These are phyloP conservation scores for Meiosimyza decipiens DNA, from an alignment of 2,888 invertebrate genomes.

Conservation along the genomic window DNA sequence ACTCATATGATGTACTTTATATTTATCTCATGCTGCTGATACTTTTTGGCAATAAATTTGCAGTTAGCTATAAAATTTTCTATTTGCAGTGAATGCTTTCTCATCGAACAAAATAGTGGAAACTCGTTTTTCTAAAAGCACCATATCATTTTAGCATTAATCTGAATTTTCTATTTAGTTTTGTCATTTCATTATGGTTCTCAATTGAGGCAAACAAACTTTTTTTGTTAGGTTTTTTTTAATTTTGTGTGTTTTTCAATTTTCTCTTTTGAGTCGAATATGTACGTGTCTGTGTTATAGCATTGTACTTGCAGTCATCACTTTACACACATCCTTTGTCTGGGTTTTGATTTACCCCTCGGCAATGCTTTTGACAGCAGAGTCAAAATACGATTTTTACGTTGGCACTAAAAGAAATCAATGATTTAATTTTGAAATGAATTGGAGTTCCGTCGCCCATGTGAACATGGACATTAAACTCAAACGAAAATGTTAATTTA, in stretches of 20 bases:
- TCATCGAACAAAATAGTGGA: neutral
- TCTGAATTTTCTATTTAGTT: neutral
- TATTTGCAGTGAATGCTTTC: neutral
- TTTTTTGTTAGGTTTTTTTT: neutral
- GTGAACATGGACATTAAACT: too few species aligned
- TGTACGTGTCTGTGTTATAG: too few species aligned
- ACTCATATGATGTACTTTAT: too few species aligned
- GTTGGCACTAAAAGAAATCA: too few species aligned
- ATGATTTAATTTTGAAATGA: too few species aligned
- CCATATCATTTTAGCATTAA: neutral
- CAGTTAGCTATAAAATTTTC: neutral
- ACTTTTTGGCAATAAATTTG: neutral
- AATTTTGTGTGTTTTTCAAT: neutral
- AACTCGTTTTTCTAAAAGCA: too few species aligned
- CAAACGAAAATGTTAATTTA: too few species aligned
- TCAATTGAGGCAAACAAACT: neutral
- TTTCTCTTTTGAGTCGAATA: neutral
- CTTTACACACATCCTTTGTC: slow-evolving; percentile 1
- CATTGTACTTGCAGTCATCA: neutral
- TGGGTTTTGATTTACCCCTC: neutral
- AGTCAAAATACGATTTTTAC: slow-evolving; percentile 14
- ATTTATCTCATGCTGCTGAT: neutral
- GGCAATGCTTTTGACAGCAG: slow-evolving; percentile 26
- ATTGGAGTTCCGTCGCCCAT: too few species aligned
- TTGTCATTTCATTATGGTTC: neutral